These are phyloP conservation scores for Hippolais icterina DNA, from an alignment of 2,113 vertebrate species.

Conservation along the genomic window DNA sequence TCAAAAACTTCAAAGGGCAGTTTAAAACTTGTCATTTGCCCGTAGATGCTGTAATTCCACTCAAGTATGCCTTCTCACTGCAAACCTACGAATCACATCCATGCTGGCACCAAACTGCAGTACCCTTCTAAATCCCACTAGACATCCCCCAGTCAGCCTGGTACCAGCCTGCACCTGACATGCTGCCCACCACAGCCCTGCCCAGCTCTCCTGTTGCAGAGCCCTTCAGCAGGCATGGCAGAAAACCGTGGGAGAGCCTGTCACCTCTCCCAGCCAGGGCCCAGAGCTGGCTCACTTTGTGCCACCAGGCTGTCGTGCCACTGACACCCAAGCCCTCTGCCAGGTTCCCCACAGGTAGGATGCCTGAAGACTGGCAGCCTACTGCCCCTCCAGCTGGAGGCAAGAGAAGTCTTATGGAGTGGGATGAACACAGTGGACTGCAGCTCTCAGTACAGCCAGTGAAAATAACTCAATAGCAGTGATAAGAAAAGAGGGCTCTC, in stretches of 20 bases:
- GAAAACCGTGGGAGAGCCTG: too few species aligned
- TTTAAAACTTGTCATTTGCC: not conserved
- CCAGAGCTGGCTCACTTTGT: fast-evolving
- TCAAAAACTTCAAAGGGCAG: not conserved
- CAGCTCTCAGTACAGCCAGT: not conserved
- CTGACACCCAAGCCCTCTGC: not conserved
- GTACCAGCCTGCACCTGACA: not conserved
- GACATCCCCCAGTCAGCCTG: not conserved
- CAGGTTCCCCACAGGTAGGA: not conserved
- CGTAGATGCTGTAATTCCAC: not conserved
- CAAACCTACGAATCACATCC: not conserved
- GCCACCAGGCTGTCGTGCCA: fast-evolving
- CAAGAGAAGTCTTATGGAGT: not conserved
- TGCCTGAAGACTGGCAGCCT: not conserved
- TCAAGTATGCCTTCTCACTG: not conserved
- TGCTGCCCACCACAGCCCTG: not conserved
- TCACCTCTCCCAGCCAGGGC: not conserved
- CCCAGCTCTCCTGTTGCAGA: not conserved
- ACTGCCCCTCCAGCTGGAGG: not conserved
- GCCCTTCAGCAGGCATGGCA: not conserved
- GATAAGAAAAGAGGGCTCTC: not conserved
- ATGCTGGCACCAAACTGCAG: not conserved
- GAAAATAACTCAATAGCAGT: not conserved
- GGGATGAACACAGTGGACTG: not conserved
- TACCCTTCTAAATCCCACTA: not conserved